These are phyloP conservation scores for Propithecus perrieri DNA, from an alignment of 2,797 vertebrate species.

Conservation along the genomic window DNA sequence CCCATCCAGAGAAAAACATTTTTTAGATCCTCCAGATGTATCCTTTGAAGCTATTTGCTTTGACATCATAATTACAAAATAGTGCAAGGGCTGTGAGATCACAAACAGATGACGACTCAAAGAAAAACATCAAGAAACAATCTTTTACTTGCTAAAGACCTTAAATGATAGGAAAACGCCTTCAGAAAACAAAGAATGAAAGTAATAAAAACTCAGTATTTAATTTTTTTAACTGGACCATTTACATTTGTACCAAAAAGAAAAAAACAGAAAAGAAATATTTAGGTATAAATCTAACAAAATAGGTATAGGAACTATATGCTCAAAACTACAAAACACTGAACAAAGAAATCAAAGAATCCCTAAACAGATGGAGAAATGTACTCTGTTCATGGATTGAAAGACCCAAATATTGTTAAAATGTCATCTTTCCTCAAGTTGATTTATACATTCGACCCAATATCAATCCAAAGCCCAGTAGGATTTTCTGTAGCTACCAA, in stretches of 20 bases:
- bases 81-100: constrained; percentile 52
- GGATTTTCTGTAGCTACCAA: constrained; percentile 28
- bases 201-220: constrained; percentile 27
- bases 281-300: constrained; percentile 52
- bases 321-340: background rate
- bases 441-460: constrained; percentile 16
- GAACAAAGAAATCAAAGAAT: background rate
- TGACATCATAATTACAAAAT: constrained; percentile 74
- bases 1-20: constrained; percentile 22
- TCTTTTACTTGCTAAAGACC: constrained; percentile 49
- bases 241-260: background rate
- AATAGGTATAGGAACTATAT: background rate
- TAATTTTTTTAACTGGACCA: background rate
- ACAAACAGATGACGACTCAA: constrained; percentile 71
- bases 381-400: background rate
- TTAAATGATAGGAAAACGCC: constrained; percentile 49
- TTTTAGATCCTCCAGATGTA: constrained; percentile 51
- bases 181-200: constrained; percentile 39
- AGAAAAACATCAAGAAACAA: constrained; percentile 58
- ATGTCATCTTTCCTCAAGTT: constrained; percentile 5
- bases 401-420: constrained; percentile 40
- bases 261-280: background rate
- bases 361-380: background rate
- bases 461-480: constrained; percentile 13
- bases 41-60: constrained; percentile 56